Percentiles rank a stretch among this genome's conserved stretches.
Evolutionary conservation across 2,113 vertebrate species (phyloP).

Genomic region (Myotis brandtii): DNA sequence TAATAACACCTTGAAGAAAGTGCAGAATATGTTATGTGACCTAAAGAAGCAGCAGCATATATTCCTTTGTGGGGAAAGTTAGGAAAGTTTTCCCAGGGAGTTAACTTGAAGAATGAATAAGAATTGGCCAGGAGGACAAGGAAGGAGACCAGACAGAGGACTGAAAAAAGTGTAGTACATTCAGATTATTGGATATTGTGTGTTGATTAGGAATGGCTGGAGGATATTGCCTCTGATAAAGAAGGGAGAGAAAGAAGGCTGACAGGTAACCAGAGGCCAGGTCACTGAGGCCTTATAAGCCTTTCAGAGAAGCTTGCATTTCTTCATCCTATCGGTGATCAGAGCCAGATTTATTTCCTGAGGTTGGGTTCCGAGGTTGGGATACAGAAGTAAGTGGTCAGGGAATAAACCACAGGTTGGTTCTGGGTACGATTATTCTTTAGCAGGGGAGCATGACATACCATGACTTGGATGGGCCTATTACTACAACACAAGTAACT

Average conservation of each 20-base stretch:
- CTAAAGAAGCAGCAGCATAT: neutral
- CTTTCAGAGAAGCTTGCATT: neutral
- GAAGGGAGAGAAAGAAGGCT: neutral
- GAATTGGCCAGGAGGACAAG: neutral
- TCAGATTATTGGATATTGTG: neutral
- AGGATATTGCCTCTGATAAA: neutral
- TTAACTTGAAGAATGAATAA: neutral
- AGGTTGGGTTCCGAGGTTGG: neutral
- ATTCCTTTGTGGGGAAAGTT: neutral
- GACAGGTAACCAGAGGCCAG: neutral
- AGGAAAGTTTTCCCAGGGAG: neutral
- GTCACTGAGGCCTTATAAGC: neutral
- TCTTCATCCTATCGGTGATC: neutral
- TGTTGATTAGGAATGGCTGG: neutral
- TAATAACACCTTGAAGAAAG: neutral
- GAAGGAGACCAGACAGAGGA: neutral
- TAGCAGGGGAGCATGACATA: neutral
- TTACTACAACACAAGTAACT: slow-evolving; percentile 52
- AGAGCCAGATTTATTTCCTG: slow-evolving; percentile 4
- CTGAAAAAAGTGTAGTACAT: neutral
- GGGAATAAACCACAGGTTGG: neutral
- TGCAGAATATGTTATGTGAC: neutral
- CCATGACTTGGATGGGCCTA: neutral
- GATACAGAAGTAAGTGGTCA: neutral
- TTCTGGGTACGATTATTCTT: slow-evolving; percentile 45